These are phyloP conservation scores for Drosophila suzukii DNA, from an alignment of 1,140 invertebrate species.

Conservation along the genomic window DNA sequence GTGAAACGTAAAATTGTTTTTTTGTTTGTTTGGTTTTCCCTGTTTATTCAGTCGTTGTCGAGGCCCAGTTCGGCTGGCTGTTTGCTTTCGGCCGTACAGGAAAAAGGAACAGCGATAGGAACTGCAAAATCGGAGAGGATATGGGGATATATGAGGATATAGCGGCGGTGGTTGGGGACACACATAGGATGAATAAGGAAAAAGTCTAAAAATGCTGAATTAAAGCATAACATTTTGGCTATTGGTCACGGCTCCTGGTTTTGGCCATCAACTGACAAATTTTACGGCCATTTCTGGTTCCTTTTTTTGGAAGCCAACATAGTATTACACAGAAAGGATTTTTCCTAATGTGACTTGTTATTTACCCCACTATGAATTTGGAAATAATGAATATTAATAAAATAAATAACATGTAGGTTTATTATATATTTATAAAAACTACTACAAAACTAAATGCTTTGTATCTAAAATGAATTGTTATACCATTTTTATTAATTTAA, in stretches of 20 bases:
- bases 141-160: not conserved
- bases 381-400: no score
- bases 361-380: not conserved
- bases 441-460: no score
- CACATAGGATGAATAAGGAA: not conserved
- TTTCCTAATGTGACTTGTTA: not conserved
- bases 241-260: conserved; percentile 24
- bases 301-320: conserved; percentile 7
- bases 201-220: conserved; percentile 59
- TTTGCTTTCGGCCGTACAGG: conserved; percentile 42
- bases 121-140: conserved; percentile 4
- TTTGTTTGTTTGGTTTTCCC: conserved; percentile 64
- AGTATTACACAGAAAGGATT: conserved; percentile 1
- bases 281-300: conserved; percentile 9
- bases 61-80: conserved; percentile 49
- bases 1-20: conserved; percentile 72
- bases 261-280: conserved; percentile 14
- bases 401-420: not conserved
- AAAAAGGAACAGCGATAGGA: conserved; percentile 33
- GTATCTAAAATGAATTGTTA: no score
- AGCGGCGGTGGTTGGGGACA: not conserved
- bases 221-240: conserved; percentile 63
- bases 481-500: not conserved
- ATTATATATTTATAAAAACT: no score
- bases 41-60: conserved; percentile 75